phyloP scores from a whole-genome alignment of 2,113 vertebrate species.

The Calyptommatus sinebrachiatus region DNA sequence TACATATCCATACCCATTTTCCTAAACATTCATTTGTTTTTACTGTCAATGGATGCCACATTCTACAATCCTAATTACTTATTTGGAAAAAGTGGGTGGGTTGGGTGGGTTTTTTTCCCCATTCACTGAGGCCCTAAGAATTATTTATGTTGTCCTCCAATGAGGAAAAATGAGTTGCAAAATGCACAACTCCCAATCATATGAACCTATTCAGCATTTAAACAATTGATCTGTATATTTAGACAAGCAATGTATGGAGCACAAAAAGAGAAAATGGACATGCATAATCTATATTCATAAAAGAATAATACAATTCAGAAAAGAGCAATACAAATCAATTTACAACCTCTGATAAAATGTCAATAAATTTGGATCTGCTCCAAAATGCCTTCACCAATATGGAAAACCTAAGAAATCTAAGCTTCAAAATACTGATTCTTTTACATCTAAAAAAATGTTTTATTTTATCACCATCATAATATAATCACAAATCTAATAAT shows the following conservation, averaged over 20 bases:
- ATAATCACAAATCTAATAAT: no score
- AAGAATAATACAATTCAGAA: not conserved
- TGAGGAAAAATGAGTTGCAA: not conserved
- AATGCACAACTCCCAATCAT: not conserved
- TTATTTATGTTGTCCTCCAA: not conserved
- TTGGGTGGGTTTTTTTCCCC: not conserved
- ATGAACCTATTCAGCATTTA: not conserved
- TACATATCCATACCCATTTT: slow-evolving; percentile 35
- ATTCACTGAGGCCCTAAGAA: slow-evolving; percentile 4
- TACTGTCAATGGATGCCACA: not conserved
- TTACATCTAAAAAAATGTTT: not conserved
- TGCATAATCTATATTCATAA: not conserved
- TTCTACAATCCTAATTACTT: not conserved
- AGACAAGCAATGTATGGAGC: not conserved
- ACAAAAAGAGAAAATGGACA: not conserved
- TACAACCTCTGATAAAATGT: not conserved
- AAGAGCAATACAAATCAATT: not conserved
- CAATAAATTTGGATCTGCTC: no score
- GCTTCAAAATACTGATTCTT: slow-evolving; percentile 5
- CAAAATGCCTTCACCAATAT: not conserved
- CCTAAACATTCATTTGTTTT: not conserved
- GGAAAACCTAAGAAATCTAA: not conserved
- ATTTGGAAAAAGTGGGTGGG: not conserved
- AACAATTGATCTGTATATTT: no score
- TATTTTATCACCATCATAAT: not conserved